Percentiles rank a stretch among this genome's conserved stretches.
These are phyloP conservation scores for Ceratina australensis DNA, from an alignment of 1,140 invertebrate species.

Conservation along the genomic window DNA sequence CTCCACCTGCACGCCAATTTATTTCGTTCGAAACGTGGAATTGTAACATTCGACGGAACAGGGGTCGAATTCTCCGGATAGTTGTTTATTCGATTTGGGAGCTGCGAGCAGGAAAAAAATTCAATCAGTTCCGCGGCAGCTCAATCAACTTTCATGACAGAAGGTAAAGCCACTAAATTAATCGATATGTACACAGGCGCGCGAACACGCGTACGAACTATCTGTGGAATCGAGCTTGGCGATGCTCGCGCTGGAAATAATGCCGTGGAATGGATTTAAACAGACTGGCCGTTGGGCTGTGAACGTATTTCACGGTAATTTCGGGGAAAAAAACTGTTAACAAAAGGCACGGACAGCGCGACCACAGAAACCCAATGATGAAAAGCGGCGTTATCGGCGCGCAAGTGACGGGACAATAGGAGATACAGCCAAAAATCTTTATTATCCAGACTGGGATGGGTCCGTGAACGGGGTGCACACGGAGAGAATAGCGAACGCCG, in stretches of 20 bases:
- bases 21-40: neutral
- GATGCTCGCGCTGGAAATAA: slow-evolving; percentile 36
- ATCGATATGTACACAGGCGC: slow-evolving; percentile 27
- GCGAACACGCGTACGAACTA: no score
- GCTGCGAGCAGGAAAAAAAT: slow-evolving; percentile 25
- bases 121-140: slow-evolving; percentile 54
- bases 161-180: slow-evolving; percentile 56
- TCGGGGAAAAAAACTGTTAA: slow-evolving; percentile 21
- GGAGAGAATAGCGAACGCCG: neutral
- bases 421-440: slow-evolving; percentile 34
- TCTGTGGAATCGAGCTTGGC: no score
- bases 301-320: slow-evolving; percentile 56
- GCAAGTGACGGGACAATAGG: slow-evolving; percentile 21
- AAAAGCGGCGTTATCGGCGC: slow-evolving; percentile 39
- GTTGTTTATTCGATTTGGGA: slow-evolving; percentile 41
- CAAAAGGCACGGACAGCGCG: slow-evolving; percentile 19
- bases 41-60: neutral
- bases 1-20: neutral
- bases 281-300: slow-evolving; percentile 29
- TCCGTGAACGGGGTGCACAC: neutral
- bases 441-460: neutral
- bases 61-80: slow-evolving; percentile 38
- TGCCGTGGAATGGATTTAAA: slow-evolving; percentile 49
- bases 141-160: slow-evolving; percentile 59
- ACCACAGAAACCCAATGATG: neutral